Conservation (phyloP, 2,113 vertebrate genomes). For the Natator depressus region DNA sequence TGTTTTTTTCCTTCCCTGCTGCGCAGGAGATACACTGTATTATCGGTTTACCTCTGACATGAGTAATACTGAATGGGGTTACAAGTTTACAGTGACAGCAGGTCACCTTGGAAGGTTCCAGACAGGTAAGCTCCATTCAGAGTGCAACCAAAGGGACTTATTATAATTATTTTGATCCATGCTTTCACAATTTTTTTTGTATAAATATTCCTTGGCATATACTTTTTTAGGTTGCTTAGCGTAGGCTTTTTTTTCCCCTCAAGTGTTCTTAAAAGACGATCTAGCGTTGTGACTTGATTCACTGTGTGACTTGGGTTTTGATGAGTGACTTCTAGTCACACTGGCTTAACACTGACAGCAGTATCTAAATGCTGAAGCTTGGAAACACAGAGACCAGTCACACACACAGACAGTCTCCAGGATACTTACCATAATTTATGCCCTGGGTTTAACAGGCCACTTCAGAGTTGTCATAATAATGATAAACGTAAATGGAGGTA, state of each 20-base stretch:
- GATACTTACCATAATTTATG: background rate
- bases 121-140: slow-evolving; percentile 84
- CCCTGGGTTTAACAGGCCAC: background rate
- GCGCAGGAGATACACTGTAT: slow-evolving; percentile 91
- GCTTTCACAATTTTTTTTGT: background rate
- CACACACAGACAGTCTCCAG: background rate
- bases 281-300: accelerated
- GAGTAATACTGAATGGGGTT: slow-evolving; percentile 99
- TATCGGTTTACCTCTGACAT: slow-evolving; percentile 96
- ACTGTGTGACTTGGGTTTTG: background rate
- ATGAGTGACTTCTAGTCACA: background rate
- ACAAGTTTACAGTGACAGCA: slow-evolving; percentile 94
- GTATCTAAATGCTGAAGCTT: background rate
- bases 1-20: background rate
- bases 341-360: background rate
- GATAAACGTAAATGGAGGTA: background rate
- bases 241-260: background rate
- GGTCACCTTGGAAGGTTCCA: slow-evolving; percentile 97
- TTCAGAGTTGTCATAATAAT: background rate
- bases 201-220: background rate
- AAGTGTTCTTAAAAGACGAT: background rate
- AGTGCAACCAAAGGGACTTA: background rate
- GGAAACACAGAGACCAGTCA: background rate
- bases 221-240: background rate
- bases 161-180: background rate